A percentile compares a stretch with the other conserved stretches of the same genome.
phyloP scores from a whole-genome alignment of 2,888 invertebrate species.

The Meta bourneti region DNA sequence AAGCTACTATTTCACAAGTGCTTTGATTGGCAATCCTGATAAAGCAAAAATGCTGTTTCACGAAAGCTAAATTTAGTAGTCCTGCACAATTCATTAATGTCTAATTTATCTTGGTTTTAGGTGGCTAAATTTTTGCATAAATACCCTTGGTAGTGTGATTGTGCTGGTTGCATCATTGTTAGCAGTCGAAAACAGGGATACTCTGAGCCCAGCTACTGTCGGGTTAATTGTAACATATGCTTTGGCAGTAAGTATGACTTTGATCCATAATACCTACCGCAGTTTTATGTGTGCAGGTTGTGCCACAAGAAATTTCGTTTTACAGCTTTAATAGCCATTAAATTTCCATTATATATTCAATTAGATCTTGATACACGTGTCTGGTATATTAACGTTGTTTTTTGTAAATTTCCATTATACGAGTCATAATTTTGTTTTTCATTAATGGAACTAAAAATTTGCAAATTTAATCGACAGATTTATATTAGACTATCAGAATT shows the following conservation, averaged over 20 bases:
- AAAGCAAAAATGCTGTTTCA: too few relatives aligned
- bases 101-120: constrained; percentile 14
- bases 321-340: background rate
- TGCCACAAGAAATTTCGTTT: background rate
- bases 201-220: constrained; percentile 86
- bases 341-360: background rate
- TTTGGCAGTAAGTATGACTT: constrained; percentile 79
- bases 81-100: background rate
- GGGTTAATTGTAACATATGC: constrained; percentile 83
- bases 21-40: too few relatives aligned
- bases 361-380: background rate
- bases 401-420: too few relatives aligned
- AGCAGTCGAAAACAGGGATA: constrained; percentile 89
- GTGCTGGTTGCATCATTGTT: constrained; percentile 96
- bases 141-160: constrained; percentile 97
- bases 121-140: constrained; percentile 96
- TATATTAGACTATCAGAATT: too few relatives aligned
- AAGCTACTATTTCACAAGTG: too few relatives aligned
- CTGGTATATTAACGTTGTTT: too few relatives aligned
- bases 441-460: too few relatives aligned
- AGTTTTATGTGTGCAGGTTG: background rate
- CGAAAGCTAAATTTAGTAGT: background rate
- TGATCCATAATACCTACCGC: background rate
- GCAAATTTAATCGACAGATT: too few relatives aligned
- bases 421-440: too few relatives aligned